phyloP scores from a whole-genome alignment of 1,140 invertebrate species.

The Dreissena rostriformis region DNA sequence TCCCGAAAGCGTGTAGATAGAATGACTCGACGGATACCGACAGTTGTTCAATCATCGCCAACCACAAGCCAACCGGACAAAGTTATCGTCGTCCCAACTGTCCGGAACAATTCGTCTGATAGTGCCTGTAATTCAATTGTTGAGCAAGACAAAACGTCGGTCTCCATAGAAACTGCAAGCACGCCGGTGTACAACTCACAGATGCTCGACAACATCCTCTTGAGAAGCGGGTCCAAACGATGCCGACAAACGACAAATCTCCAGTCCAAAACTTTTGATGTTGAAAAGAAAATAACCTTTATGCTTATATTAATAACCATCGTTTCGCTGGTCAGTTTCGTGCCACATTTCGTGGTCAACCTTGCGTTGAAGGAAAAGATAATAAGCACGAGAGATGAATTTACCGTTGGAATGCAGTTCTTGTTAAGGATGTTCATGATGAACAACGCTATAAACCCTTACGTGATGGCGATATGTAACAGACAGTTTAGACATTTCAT shows the following conservation, averaged over 20 bases:
- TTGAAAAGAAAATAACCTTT: conserved; percentile 12
- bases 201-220: not conserved
- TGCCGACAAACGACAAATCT: not conserved
- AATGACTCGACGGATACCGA: no score
- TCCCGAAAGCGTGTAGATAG: not conserved
- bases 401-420: conserved; percentile 9
- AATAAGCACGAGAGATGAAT: not conserved
- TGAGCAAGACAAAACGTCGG: not conserved
- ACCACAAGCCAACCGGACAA: not conserved
- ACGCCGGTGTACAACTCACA: not conserved
- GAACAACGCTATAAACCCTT: conserved; percentile 27
- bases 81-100: not conserved
- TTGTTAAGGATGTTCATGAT: not conserved
- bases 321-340: not conserved
- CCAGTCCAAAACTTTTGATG: not conserved
- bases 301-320: conserved; percentile 23
- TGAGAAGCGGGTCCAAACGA: not conserved
- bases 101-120: not conserved
- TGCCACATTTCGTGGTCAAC: conserved; percentile 9
- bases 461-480: conserved; percentile 12
- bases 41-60: no score
- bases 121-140: not conserved
- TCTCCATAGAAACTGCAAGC: not conserved
- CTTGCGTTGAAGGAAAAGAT: not conserved
- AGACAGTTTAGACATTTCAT: conserved; percentile 5